Evolutionary conservation across 1,140 invertebrate genomes (phyloP).

Genomic region (Anastatus disparis): DNA sequence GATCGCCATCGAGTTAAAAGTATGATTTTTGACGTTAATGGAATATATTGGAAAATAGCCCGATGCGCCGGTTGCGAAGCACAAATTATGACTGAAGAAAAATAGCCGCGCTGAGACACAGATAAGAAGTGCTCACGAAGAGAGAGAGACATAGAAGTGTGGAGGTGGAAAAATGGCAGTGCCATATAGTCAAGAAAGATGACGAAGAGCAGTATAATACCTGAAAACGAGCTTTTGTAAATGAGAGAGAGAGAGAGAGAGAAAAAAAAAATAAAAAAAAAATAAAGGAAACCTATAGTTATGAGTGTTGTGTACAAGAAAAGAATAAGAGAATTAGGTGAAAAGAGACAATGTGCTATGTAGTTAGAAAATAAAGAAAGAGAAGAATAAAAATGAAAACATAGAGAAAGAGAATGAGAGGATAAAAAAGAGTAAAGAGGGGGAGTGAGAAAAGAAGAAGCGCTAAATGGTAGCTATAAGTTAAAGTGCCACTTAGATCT

Average conservation of each 20-base stretch:
- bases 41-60: no score
- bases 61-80: conserved; percentile 35
- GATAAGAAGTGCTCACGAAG: conserved; percentile 10
- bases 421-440: background rate
- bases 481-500: conserved; percentile 28
- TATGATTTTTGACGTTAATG: no score
- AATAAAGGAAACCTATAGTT: no score
- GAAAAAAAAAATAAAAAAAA: no score
- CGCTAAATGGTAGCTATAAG: background rate
- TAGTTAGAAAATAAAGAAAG: no score
- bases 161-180: conserved; percentile 41
- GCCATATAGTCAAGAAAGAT: conserved; percentile 20
- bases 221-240: background rate
- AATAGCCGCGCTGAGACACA: conserved; percentile 25
- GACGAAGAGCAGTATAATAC: conserved; percentile 22
- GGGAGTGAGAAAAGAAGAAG: background rate
- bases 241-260: background rate
- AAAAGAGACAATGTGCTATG: no score
- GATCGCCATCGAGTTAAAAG: conserved; percentile 48
- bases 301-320: no score
- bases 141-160: background rate
- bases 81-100: conserved; percentile 45
- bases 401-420: no score
- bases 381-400: no score
- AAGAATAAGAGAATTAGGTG: no score